Conservation (phyloP, 2,797 vertebrate genomes). For the Margarornis squamiger region DNA sequence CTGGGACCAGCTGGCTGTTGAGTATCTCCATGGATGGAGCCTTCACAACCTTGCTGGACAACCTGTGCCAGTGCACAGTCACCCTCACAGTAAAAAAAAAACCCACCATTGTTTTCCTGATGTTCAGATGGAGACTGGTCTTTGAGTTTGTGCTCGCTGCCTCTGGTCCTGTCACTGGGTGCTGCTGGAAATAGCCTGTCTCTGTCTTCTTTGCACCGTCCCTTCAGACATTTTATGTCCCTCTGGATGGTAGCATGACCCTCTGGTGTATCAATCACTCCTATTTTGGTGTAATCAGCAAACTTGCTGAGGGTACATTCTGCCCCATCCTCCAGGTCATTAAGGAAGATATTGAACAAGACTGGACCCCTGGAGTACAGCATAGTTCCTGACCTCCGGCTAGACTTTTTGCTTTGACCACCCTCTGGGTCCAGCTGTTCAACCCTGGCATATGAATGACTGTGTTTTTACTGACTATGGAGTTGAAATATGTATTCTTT, state of each 20-base stretch:
- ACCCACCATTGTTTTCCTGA: background rate
- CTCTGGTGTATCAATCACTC: background rate
- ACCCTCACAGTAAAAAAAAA: background rate
- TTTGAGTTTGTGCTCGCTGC: background rate
- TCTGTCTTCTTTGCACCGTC: background rate
- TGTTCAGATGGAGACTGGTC: background rate
- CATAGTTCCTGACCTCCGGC: background rate
- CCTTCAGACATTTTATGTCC: background rate
- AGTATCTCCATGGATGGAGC: background rate
- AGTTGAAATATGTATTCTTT: background rate
- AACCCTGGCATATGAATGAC: background rate
- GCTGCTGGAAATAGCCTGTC: background rate
- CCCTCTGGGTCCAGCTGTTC: background rate
- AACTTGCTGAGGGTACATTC: background rate
- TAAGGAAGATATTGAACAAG: background rate
- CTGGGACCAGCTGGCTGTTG: background rate
- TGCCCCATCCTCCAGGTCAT: background rate
- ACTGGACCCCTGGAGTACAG: background rate
- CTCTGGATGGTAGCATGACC: background rate
- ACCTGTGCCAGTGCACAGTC: background rate
- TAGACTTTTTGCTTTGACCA: background rate
- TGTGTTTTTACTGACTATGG: background rate
- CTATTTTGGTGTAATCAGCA: background rate
- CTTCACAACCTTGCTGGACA: background rate
- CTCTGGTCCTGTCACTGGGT: background rate